Evolutionary conservation across 2,888 invertebrate species (phyloP), one percentile per base, ranked within the genome.

Genomic region (Sphaeridia pumilis): DNA sequence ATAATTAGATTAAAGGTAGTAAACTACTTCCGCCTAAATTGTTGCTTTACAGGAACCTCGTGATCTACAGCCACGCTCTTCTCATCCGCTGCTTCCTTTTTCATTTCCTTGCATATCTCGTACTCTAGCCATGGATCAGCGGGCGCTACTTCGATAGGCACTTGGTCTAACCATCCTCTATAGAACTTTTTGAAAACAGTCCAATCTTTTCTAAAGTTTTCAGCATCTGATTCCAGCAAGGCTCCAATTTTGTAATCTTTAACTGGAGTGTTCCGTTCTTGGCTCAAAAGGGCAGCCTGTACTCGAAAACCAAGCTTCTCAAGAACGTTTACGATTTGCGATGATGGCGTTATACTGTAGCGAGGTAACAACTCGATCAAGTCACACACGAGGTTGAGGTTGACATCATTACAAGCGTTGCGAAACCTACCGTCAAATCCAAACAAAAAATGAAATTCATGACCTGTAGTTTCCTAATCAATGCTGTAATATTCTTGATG

Each of bases 331-430:
- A 84, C 68, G 66, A 83, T 81, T 54, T 70, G 67, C 34, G 74
- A 69, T 67, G 80, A 81, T 0, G 84, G 78, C 60, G 73, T 70
- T 1, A 90, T 70, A 47, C 78, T 72, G 66, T 82, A 77, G 44
- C 74, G 70, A 58, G 76, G 73, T 56, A 80, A 77, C 38, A 77
- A 70, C 62, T 83, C 75, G 76, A 90, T 76, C 24, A 90, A 72
- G 67, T 78, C 76, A 17, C 78, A 68, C 22, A 87, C 73, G 69
- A 84, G 87, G 1, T 70, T 68, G 69, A 87, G 84, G 52, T 83
- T 74, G 53, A 68, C 72, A 22, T 73, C 70, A 3, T 69, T 68
- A 61, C 79, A 77, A 2, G 82, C n/a, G n/a, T n/a, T n/a, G n/a
- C n/a, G n/a, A n/a, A n/a, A n/a, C n/a, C n/a, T n/a, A n/a, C n/a